phyloP scores from a whole-genome alignment of 2,888 invertebrate species.

The Eulithis prunata region DNA sequence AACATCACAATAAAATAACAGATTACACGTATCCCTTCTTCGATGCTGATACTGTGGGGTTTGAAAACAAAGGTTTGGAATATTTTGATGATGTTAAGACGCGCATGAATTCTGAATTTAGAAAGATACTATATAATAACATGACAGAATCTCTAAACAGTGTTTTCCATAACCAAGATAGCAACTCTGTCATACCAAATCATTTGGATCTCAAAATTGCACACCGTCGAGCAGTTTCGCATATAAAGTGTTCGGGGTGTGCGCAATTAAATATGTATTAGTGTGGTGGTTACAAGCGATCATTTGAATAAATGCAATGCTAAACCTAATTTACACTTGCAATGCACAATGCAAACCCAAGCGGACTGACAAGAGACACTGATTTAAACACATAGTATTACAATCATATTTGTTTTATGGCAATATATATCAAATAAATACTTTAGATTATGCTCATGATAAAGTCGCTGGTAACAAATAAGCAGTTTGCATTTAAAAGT shows the following conservation, averaged over 20 bases:
- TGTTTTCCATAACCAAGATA: slow-evolving; percentile 14
- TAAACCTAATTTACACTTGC: slow-evolving; percentile 41
- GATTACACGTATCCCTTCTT: slow-evolving; percentile 67
- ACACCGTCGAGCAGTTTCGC: slow-evolving; percentile 56
- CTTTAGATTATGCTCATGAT: not conserved
- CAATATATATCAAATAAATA: slow-evolving; percentile 5
- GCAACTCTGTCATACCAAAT: slow-evolving; percentile 12
- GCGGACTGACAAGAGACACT: slow-evolving; percentile 29
- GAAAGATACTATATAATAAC: not conserved
- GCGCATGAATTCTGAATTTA: slow-evolving; percentile 3
- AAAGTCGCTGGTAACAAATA: not conserved
- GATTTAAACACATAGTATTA: slow-evolving; percentile 12
- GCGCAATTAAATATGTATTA: slow-evolving; percentile 79
- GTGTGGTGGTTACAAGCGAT: slow-evolving; percentile 60
- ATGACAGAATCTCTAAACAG: not conserved
- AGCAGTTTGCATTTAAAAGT: not conserved
- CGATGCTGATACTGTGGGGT: slow-evolving; percentile 31
- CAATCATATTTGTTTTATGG: slow-evolving; percentile 10
- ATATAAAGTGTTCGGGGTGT: slow-evolving; percentile 67
- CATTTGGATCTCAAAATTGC: slow-evolving; percentile 35
- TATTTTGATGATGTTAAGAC: slow-evolving; percentile 12
- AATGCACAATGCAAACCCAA: slow-evolving; percentile 34
- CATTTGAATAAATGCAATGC: slow-evolving; percentile 45
- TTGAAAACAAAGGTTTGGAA: slow-evolving; percentile 22
- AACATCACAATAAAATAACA: slow-evolving; percentile 77